Evolutionary conservation across 1,140 invertebrate genomes (phyloP), one percentile per base, ranked within the genome.

Genomic region (Neodiprion pinetum): DNA sequence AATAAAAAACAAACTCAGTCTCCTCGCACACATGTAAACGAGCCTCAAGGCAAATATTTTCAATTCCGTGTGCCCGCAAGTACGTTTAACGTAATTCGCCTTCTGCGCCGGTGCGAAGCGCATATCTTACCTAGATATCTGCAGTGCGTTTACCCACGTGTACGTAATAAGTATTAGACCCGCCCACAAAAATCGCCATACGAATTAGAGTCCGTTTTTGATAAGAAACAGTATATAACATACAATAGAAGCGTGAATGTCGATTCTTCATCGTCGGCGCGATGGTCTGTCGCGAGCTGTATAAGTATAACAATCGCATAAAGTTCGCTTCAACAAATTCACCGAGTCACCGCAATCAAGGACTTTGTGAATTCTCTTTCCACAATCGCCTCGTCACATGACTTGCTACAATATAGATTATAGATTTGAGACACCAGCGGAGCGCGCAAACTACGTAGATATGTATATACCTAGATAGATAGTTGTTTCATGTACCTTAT

Each of bases 321-420:
- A 61, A 12, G n/a, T 61, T 61, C 53, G 53, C 53, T 61, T 61
- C 53, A 9, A 61, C 11, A 17, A 17, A 61, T 17, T 61, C 53
- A 40, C n/a, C 53, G n/a, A 12, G 53, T 61, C 53, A 61, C 53
- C n/a, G 53, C 53, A 61, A 61, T 61, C 53, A 61, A 61, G 53
- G 53, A 12, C n/a, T 61, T 11, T 61, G n/a, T 3, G 28, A 40
- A 40, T 40, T 40, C 28, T 40, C 28, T 40, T 40, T 40, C 28
- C 28, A 40, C 28, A 40, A 40, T 61, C n/a, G 53, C 53, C 53
- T 61, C n/a, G 53, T 17, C 53, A 61, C 53, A 61, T 61, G 53
- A 61, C 53, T 61, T 61, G 53, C 53, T 61, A 61, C 53, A 61
- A 61, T 61, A 61, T 61, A 61, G 53, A 61, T 61, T 61, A 61